Conservation (phyloP, 2,113 vertebrate genomes). For the Regulus satrapa region DNA sequence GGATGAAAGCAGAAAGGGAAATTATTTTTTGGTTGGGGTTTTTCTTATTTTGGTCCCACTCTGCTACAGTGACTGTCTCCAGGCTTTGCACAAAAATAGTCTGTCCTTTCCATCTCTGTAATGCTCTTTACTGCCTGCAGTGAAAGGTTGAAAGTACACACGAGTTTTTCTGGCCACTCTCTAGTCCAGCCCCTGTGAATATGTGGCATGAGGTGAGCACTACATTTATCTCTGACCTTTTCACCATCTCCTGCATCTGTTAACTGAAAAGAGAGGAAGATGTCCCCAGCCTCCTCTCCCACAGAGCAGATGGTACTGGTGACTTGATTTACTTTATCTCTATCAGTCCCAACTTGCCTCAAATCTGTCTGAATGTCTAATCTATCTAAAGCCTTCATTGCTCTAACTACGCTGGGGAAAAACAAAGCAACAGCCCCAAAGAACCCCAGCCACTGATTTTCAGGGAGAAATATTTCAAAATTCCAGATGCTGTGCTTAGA, state of each 20-base stretch:
- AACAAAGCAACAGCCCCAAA: not conserved
- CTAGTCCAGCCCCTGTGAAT: conserved; percentile 55
- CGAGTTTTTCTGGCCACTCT: conserved; percentile 55
- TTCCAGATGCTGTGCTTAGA: not conserved
- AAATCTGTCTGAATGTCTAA: conserved; percentile 10
- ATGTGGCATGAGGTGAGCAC: conserved; percentile 54
- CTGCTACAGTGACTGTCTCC: not conserved
- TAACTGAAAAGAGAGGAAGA: conserved; percentile 45
- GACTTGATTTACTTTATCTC: conserved; percentile 49
- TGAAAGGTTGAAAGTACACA: conserved; percentile 69
- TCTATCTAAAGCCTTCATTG: not conserved
- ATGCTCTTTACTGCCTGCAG: conserved; percentile 11
- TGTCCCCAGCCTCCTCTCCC: conserved; percentile 54
- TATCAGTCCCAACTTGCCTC: not conserved
- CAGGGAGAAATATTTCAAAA: not conserved
- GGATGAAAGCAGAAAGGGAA: conserved; percentile 37
- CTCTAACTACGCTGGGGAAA: not conserved
- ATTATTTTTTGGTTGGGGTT: conserved; percentile 42
- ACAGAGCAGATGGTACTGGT: conserved; percentile 49
- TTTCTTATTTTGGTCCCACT: conserved; percentile 20
- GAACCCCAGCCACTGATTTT: not conserved
- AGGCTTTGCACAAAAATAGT: conserved; percentile 28
- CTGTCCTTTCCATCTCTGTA: conserved; percentile 50
- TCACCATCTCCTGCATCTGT: conserved; percentile 65
- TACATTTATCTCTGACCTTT: conserved; percentile 76